Base-by-base conservation (phyloP, 2,888 invertebrate genomes). In the Steromphala cineraria region DNA sequence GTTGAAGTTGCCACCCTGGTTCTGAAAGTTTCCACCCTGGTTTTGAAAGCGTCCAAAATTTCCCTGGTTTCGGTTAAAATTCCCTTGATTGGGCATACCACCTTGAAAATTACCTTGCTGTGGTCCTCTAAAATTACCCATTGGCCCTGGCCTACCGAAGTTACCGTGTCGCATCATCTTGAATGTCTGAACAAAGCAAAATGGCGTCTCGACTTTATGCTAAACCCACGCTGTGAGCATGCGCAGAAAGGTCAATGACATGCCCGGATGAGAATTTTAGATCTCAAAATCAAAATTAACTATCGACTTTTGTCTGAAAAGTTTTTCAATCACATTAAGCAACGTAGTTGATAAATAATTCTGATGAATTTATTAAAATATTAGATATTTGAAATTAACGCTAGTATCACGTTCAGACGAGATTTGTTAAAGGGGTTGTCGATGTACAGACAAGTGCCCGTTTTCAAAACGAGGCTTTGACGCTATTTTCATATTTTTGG, bases 391-490 rank as follows among this genome's bases (percentile, higher is more conserved):
- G 10, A 4, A 46, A 10, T 46, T 13, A 10, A 46, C 5, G 46
- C 31, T 2, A 67, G 53, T 56, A 78, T 81, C 81, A 78, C 81
- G 81, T n/a, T 31, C 15, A 31, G 5, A 2, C 78, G 80, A 53
- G 21, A 78, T 19, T 74, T 83, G 78, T 87, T 86, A 87, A 86
- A 87, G 88, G 86, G 84, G 81, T 83, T 83, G 87, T 88, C 81
- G 87, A 81, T 78, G 83, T 53, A 75, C 52, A 36, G 21, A 52
- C 62, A 80, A 81, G 83, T 84, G 79, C 82, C 75, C 53, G 77
- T 75, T 79, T 82, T 81, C 80, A 88, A 83, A 88, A 81, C 88
- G 89, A 90, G 89, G 89, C 87, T 79, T 10, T 10, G 40, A 46
- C 46, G n/a, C 78, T 19, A 28, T n/a, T 21, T 21, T 28, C 21